Conservation (phyloP, 2,797 vertebrate species). For the Pseudochromis fuscus region DNA sequence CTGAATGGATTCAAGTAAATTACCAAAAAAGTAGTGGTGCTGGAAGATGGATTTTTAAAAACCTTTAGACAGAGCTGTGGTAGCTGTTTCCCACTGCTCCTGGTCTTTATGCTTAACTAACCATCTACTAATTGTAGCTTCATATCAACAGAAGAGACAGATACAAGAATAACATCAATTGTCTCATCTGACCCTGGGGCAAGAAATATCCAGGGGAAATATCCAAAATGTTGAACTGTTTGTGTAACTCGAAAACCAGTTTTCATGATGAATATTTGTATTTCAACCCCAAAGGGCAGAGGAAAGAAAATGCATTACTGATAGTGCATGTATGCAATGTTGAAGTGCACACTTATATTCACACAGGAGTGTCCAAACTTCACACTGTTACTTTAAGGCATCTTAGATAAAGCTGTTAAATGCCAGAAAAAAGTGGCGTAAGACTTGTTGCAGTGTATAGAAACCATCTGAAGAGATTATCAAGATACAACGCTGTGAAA, state of each 20-base stretch:
- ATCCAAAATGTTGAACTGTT: background rate
- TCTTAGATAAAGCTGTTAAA: constrained; percentile 34
- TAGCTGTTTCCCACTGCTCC: background rate
- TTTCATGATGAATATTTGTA: no score
- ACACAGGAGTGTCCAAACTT: background rate
- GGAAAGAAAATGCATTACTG: background rate
- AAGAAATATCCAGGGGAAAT: background rate
- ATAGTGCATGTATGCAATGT: background rate
- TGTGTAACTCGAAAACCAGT: background rate
- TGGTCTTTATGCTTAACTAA: background rate
- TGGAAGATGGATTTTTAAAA: background rate
- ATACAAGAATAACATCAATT: background rate
- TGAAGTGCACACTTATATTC: background rate
- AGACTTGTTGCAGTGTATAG: constrained; percentile 25
- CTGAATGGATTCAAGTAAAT: no score
- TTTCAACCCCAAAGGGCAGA: no score
- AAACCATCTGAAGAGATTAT: constrained; percentile 55
- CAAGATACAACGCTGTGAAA: constrained; percentile 61
- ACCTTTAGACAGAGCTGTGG: background rate
- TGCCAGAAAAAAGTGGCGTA: constrained; percentile 42
- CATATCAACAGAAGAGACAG: background rate
- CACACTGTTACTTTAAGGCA: constrained; percentile 8
- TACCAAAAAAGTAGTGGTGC: no score
- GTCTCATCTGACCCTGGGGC: background rate
- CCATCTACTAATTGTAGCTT: background rate